A percentile compares a stretch with the other conserved stretches of the same genome.
Evolutionary conservation across 1,140 invertebrate species (phyloP).

Genomic region (Drosophila oshimai): DNA sequence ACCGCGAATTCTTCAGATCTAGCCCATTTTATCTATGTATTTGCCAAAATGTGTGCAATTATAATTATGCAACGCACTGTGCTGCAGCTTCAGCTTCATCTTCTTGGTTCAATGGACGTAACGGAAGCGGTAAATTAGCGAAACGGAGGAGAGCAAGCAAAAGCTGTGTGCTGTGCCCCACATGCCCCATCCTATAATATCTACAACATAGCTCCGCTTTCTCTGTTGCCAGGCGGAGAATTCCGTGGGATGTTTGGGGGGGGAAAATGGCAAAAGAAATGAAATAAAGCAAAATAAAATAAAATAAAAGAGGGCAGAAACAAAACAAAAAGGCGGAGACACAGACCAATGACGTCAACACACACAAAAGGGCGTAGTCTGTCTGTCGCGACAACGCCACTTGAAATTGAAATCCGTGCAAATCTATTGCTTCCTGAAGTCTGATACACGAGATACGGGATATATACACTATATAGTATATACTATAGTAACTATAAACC

Average conservation of each 20-base stretch:
- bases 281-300: not conserved
- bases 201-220: not conserved
- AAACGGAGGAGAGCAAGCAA: constrained; percentile 40
- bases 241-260: constrained; percentile 7
- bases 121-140: constrained; percentile 66
- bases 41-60: not conserved
- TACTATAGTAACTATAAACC: constrained; percentile 1
- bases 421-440: constrained; percentile 81
- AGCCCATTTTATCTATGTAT: too few relatives aligned
- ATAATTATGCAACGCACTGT: not conserved
- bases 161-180: not conserved
- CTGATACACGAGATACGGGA: constrained; percentile 49
- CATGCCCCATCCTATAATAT: not conserved
- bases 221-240: constrained; percentile 37
- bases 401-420: constrained; percentile 51
- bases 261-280: not conserved
- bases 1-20: too few relatives aligned
- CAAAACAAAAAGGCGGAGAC: not conserved
- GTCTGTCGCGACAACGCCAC: constrained; percentile 6
- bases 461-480: not conserved
- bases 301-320: constrained; percentile 14
- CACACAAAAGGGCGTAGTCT: not conserved
- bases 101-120: constrained; percentile 50
- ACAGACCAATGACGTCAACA: constrained; percentile 29
- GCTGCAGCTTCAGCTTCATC: not conserved